A percentile compares a stretch with the other conserved stretches of the same genome.
Conservation (phyloP, 2,113 vertebrate genomes). For the Speoplatyrhinus poulsoni region DNA sequence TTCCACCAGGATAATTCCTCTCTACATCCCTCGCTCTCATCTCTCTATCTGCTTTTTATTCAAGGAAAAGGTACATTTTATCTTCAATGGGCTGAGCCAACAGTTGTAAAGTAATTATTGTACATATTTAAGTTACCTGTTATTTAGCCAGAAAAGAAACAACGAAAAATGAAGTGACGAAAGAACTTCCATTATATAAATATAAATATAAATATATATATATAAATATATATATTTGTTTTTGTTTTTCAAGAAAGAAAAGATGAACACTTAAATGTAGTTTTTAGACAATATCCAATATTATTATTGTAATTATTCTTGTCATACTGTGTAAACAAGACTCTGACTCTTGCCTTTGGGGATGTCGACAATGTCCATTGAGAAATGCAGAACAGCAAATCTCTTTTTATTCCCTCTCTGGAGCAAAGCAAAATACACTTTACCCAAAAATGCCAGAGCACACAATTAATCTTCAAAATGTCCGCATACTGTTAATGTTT, state of each 20-base stretch:
- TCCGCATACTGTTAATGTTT: not conserved
- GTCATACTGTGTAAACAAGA: slow-evolving; percentile 68
- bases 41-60: slow-evolving; percentile 46
- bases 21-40: slow-evolving; percentile 25
- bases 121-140: slow-evolving; percentile 79
- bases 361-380: slow-evolving; percentile 56
- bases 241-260: slow-evolving; percentile 38
- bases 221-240: slow-evolving; percentile 10
- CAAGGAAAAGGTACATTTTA: slow-evolving; percentile 44
- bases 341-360: slow-evolving; percentile 62
- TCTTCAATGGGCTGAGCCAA: slow-evolving; percentile 66
- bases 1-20: slow-evolving; percentile 28
- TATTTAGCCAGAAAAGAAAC: slow-evolving; percentile 47
- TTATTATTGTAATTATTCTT: slow-evolving; percentile 54
- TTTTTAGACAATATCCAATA: slow-evolving; percentile 63
- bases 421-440: slow-evolving; percentile 32
- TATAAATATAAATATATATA: slow-evolving; percentile 2
- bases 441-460: slow-evolving; percentile 36
- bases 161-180: slow-evolving; percentile 15
- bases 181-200: slow-evolving; percentile 49
- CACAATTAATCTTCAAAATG: slow-evolving; percentile 1
- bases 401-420: slow-evolving; percentile 26
- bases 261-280: slow-evolving; percentile 54
- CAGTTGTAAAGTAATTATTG: slow-evolving; percentile 77
- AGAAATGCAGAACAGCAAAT: slow-evolving; percentile 65